phyloP scores from a whole-genome alignment of 1,140 invertebrate species.

The Campoletis sonorensis region DNA sequence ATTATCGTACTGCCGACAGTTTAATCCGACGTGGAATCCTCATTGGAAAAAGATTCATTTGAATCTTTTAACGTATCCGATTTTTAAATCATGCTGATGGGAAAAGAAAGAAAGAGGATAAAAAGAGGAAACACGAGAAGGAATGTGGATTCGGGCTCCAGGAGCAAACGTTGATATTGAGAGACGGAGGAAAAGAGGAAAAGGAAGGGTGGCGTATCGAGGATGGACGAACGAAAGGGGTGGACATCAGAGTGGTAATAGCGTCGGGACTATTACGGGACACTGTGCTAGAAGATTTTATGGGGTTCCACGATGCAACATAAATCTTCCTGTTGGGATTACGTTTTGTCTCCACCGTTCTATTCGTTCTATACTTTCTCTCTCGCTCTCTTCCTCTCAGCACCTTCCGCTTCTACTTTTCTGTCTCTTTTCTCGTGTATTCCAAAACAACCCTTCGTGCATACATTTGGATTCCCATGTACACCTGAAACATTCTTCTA shows the following conservation, averaged over 20 bases:
- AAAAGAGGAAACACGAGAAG: background rate
- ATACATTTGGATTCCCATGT: background rate
- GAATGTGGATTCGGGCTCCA: background rate
- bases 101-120: background rate
- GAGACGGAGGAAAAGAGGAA: slow-evolving; percentile 18
- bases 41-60: slow-evolving; percentile 7
- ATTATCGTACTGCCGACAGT: background rate
- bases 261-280: slow-evolving; percentile 34
- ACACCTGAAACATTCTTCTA: background rate
- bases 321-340: slow-evolving; percentile 43
- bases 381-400: background rate
- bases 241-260: slow-evolving; percentile 12
- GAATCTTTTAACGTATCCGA: background rate
- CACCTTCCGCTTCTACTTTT: background rate
- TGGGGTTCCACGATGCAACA: slow-evolving; percentile 40
- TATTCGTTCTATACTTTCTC: background rate
- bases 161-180: slow-evolving; percentile 19
- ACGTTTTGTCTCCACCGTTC: slow-evolving; percentile 26
- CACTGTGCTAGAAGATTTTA: slow-evolving; percentile 38
- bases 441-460: background rate
- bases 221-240: slow-evolving; percentile 22
- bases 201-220: background rate
- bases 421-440: background rate
- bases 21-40: background rate
- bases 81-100: background rate